Evolutionary conservation across 35 echinoderm and acorn worm species (phyloP), one percentile per base, ranked within the genome.

Genomic region (Apostichopus japonicus): DNA sequence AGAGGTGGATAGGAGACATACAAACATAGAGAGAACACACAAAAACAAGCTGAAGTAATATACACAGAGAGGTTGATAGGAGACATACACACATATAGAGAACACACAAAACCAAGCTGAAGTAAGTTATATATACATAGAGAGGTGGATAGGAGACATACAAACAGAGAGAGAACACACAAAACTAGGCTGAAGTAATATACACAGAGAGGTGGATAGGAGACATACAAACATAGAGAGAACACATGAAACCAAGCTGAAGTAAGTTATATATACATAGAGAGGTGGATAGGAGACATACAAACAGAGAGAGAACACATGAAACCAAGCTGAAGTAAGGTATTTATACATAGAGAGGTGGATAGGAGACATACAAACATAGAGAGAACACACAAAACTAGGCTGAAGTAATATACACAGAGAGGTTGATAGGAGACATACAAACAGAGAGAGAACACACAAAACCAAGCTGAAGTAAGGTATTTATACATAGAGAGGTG

Each of bases 61-160:
- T n/a, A n/a, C n/a, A n/a, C n/a, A n/a, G n/a, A 27, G 97, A 99
- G 53, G 83, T 96, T 23, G 97, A 99, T 95, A 95, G 96, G 21
- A 93, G 95, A 67, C 97, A 99, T 92, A 92, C 93, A 23, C 84
- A 92, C 83, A 95, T 99, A 44, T 90, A 95, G 19, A 99, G 92
- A 62, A 92, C 88, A 0, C 94, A 96, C 84, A 95, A 96, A 80
- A 90, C 23, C 4, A 96, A 96, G 63, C 80, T 99, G 23, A 93
- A 93, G 97, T 99, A 95, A 94, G 97, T 92, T 55, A 79, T n/a
- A 24, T 2, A 79, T 99, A 19, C 93, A 93, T 1, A 91, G 94
- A 53, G 97, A 99, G 53, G 83, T 96, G 27, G 97, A 99, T 96
- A 95, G 96, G 19, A 92, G 95, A 65, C 97, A 99, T 91, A 93